Evolutionary conservation across 1,140 invertebrate genomes (phyloP), one percentile per base, ranked within the genome.

Genomic region (Diploscapter pachys): DNA sequence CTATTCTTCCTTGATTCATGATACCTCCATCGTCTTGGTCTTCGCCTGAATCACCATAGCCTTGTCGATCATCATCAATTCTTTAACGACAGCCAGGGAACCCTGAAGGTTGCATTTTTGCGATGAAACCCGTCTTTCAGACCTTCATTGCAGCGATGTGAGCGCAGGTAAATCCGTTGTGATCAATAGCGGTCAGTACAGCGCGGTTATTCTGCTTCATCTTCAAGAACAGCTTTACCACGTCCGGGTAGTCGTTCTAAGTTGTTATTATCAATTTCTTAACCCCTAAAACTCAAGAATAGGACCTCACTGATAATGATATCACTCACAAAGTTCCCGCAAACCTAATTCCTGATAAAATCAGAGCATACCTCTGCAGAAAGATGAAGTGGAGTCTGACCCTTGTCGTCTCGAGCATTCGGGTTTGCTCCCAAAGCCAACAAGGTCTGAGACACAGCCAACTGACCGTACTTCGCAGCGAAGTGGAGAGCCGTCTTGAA

Each of bases 21-120:
- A 31, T 55, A 68, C 66, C 65, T 78, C 77, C 63, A 78, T 53
- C 1, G 75, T 78, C 84, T 88, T 88, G 86, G 98, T 98, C 83
- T 95, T 90, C 0, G 94, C 94, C 1, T 92, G 92, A 78, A 96
- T 98, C 0, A 99, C 95, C 59, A 96, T 94, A 78, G 91, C 90
- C 79, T 93, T 90, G 88, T 98, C 96, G 84, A 98, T 98, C 86
- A 95, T 95, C 95, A 99, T 98, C 52, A 99, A 88, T 86, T 99
- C 96, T 86, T 97, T 93, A 72, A 99, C 93, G 57, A 99, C 96
- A 78, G 93, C 92, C 0, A 98, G 93, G 73, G 93, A 96, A 13
- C 96, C 96, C 87, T 76, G 68, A 65, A 76, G 9, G 63, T 59
- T 59, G 9, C 31, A 11, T 13, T 59, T 59, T 59, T 9, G 9